A percentile compares a stretch with the other conserved stretches of the same genome.
Evolutionary conservation across 2,888 invertebrate genomes (phyloP).

Genomic region (Ptychoptera albimana): DNA sequence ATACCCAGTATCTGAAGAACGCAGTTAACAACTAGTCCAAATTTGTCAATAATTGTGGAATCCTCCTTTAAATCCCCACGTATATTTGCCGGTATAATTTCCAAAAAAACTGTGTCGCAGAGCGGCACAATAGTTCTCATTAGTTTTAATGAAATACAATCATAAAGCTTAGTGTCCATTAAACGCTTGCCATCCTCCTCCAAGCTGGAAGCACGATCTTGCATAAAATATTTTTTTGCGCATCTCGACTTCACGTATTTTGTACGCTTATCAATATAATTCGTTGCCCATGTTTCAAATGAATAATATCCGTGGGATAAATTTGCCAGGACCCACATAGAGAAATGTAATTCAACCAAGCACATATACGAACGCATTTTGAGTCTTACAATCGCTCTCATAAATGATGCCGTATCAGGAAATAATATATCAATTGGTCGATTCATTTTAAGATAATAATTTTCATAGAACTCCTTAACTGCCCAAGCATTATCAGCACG

Average conservation of each 20-base stretch:
- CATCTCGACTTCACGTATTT: constrained; percentile 23
- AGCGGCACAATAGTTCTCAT: constrained; percentile 18
- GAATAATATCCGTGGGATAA: constrained; percentile 19
- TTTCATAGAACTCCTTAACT: constrained; percentile 24
- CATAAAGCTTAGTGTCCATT: constrained; percentile 16
- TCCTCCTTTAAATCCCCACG: constrained; percentile 18
- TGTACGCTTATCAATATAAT: constrained; percentile 20
- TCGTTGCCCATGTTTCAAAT: constrained; percentile 21
- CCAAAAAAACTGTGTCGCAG: constrained; percentile 20
- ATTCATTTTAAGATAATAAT: constrained; percentile 20
- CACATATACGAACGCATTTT: constrained; percentile 24
- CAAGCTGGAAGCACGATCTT: constrained; percentile 19
- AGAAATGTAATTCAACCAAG: constrained; percentile 24
- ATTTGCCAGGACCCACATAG: constrained; percentile 22
- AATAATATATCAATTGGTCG: constrained; percentile 23
- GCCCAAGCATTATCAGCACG: constrained; percentile 27
- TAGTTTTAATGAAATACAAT: constrained; percentile 16
- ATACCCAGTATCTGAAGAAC: constrained; percentile 7
- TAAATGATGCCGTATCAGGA: constrained; percentile 18
- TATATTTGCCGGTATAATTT: constrained; percentile 19
- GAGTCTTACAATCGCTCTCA: constrained; percentile 20
- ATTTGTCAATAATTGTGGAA: constrained; percentile 19
- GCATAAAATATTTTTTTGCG: constrained; percentile 24
- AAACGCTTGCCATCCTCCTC: constrained; percentile 14
- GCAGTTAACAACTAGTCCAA: constrained; percentile 17